Base-by-base conservation (phyloP, 2,888 invertebrate species). In the Hemicrepidius hirtus region DNA sequence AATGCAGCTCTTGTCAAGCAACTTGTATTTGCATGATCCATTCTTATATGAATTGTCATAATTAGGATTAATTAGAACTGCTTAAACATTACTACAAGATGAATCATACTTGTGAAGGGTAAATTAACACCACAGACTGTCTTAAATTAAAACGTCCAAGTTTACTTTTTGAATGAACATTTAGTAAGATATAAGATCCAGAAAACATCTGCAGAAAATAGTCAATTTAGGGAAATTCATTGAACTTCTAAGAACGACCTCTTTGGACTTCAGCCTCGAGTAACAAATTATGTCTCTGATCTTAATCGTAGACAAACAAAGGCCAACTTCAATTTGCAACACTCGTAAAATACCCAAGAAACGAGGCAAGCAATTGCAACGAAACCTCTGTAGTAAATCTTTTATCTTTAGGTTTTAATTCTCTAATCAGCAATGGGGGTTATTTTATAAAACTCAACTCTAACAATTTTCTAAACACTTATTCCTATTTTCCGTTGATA, bases 211-310 rank as follows among this genome's bases (percentile, higher is more conserved):
- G 18, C 12, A 50, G 50, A 50, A 50, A 50, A 50, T 9, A 20
- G 49, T 21, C 50, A 18, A 50, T 50, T 50, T 18, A 28, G 18
- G 21, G 50, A 50, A 32, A 32, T 21, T 12, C 28, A 28, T n/a
- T 21, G 21, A 50, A n/a, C 50, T 18, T 24, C 24, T 50, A 10
- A 16, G 20, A 28, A 20, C 21, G 55, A 35, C 55, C 55, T 28
- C 32, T 55, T 35, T 35, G 32, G 55, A 16, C 55, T n/a, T 12
- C 28, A 16, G 55, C 55, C 32, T 32, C 32, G 16, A 18, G 10
- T 28, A 35, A 16, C 55, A 55, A 55, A 55, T 55, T 55, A 55
- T 32, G 32, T 32, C 35, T 32, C 35, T 18, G 55, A 55, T 55
- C 55, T 32, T 55, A 55, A 55, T 55, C 32, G 28, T 35, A 35